These are phyloP conservation scores for Phrixothrix hirtus DNA, from an alignment of 2,888 invertebrate genomes.

Conservation along the genomic window DNA sequence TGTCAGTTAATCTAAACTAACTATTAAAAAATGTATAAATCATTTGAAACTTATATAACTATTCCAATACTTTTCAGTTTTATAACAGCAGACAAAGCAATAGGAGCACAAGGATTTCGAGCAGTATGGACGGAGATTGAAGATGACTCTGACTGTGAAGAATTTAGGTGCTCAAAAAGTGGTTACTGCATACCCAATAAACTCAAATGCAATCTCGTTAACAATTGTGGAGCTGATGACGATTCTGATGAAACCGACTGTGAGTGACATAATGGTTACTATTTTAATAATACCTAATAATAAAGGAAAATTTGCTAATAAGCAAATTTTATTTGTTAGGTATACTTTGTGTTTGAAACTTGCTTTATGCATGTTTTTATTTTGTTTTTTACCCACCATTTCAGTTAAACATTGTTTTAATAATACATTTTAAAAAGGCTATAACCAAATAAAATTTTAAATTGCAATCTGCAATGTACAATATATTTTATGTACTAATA, in stretches of 20 bases:
- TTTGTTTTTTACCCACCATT: no score
- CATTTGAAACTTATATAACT: no score
- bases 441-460: no score
- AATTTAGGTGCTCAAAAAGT: constrained; percentile 72
- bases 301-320: constrained; percentile 36
- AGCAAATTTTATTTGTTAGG: constrained; percentile 33
- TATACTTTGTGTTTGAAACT: constrained; percentile 11
- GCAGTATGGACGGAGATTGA: constrained; percentile 94
- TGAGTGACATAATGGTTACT: constrained; percentile 62
- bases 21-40: no score
- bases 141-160: constrained; percentile 66
- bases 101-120: constrained; percentile 91
- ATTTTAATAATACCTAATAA: constrained; percentile 35
- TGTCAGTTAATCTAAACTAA: no score
- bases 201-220: constrained; percentile 75
- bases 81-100: constrained; percentile 92
- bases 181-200: constrained; percentile 80
- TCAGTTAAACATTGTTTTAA: no score
- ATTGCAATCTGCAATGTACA: no score
- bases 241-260: constrained; percentile 78
- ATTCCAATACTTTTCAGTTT: no score
- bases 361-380: constrained; percentile 1
- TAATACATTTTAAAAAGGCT: no score
- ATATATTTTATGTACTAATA: no score
- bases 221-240: constrained; percentile 84